Percentiles rank a stretch among this genome's conserved stretches.
These are phyloP conservation scores for Agrochola lota DNA, from an alignment of 2,888 invertebrate species.

Conservation along the genomic window DNA sequence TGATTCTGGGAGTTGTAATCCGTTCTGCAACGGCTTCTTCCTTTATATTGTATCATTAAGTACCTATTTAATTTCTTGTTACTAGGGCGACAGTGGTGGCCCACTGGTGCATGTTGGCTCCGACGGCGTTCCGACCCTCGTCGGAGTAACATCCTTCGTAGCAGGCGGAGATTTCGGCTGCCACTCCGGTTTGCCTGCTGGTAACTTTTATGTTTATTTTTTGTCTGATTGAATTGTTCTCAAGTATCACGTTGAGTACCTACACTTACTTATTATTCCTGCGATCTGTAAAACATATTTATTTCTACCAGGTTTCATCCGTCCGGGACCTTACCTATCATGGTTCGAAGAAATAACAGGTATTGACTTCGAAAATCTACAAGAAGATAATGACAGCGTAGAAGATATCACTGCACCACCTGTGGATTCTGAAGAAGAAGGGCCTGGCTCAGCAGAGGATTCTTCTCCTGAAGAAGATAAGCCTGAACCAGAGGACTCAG, in stretches of 20 bases:
- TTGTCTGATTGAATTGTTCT: neutral
- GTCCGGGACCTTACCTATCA: conserved; percentile 82
- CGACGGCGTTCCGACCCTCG: conserved; percentile 74
- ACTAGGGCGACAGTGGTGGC: conserved; percentile 87
- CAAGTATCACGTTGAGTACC: neutral
- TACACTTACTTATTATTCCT: neutral
- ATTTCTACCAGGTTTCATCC: conserved; percentile 78
- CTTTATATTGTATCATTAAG: neutral
- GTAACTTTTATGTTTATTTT: conserved; percentile 64
- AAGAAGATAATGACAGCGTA: conserved; percentile 69
- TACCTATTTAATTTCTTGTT: conserved; percentile 11
- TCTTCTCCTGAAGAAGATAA: conserved; percentile 34
- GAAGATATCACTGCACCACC: conserved; percentile 13
- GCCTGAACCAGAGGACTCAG: conserved; percentile 55
- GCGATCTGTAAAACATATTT: neutral
- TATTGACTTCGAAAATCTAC: conserved; percentile 81
- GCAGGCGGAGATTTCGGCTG: conserved; percentile 82
- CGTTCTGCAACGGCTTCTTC: neutral
- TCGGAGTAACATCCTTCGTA: conserved; percentile 86
- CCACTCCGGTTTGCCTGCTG: conserved; percentile 84
- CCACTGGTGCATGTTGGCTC: conserved; percentile 77
- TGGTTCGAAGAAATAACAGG: conserved; percentile 81
- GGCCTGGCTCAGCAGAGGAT: conserved; percentile 4
- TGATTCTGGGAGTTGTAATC: neutral
- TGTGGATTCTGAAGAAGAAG: conserved; percentile 60